Conservation (phyloP, 2,888 invertebrate genomes). For the Eilema sororculum region DNA sequence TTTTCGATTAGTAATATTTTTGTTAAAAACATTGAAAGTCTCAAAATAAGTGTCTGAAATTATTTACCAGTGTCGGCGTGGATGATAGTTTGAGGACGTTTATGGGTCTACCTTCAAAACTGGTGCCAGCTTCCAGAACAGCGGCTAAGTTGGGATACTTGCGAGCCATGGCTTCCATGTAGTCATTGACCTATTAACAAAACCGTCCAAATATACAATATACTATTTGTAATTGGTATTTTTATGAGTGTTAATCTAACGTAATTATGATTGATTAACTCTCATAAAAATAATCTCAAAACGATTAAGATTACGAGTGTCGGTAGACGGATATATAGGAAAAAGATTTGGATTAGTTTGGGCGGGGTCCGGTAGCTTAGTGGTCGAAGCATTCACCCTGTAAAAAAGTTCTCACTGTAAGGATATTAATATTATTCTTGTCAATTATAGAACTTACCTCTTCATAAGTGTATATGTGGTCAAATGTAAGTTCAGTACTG, state of each 20-base stretch:
- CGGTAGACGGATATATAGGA: no score
- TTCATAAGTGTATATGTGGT: slow-evolving; percentile 3
- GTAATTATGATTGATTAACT: no score
- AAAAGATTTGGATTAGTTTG: no score
- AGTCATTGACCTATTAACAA: slow-evolving; percentile 15
- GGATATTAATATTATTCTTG: no score
- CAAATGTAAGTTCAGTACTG: slow-evolving; percentile 1
- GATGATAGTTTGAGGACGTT: slow-evolving; percentile 18
- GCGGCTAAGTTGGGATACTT: slow-evolving; percentile 8
- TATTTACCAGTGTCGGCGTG: slow-evolving; percentile 12
- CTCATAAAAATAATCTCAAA: no score
- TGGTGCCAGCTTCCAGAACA: slow-evolving; percentile 2
- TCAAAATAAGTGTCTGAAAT: background rate
- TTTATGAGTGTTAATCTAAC: no score
- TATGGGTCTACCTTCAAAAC: slow-evolving; percentile 21
- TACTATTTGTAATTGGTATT: no score
- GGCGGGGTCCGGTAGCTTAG: no score
- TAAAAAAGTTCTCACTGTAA: no score
- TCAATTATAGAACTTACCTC: background rate
- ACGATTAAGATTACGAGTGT: no score
- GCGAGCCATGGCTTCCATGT: slow-evolving; percentile 13
- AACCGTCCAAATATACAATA: background rate
- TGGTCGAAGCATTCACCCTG: no score
- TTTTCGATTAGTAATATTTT: no score
- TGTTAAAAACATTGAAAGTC: background rate